Conservation (phyloP, 2,797 vertebrate genomes). For the Characodon lateralis region DNA sequence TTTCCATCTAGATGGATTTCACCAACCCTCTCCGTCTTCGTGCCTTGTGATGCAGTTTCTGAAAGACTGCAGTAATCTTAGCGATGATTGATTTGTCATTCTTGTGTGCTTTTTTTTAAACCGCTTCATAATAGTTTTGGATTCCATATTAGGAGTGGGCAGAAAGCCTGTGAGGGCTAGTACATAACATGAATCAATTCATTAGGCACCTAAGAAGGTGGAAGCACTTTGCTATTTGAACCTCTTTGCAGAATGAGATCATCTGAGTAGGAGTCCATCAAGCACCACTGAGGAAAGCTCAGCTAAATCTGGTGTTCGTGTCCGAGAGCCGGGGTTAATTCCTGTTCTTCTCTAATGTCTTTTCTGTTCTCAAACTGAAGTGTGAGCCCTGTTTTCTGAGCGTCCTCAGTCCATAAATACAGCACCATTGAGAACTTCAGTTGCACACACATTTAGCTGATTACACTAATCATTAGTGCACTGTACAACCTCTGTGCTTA, state of each 20-base stretch:
- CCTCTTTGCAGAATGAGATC: slow-evolving; percentile 47
- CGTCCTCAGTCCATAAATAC: slow-evolving; percentile 59
- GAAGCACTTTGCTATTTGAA: slow-evolving; percentile 56
- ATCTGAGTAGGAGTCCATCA: slow-evolving; percentile 46
- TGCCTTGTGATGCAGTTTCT: slow-evolving; percentile 24
- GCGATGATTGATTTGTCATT: slow-evolving; percentile 34
- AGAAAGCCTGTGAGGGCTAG: slow-evolving; percentile 29
- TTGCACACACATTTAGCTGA: slow-evolving; percentile 63
- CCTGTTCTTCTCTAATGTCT: slow-evolving; percentile 5
- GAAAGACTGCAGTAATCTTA: slow-evolving; percentile 27
- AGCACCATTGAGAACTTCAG: slow-evolving; percentile 34
- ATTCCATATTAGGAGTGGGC: neutral
- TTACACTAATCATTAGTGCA: slow-evolving; percentile 71
- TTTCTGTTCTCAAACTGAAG: neutral
- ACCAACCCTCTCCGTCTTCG: slow-evolving; percentile 22
- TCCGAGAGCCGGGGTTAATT: neutral
- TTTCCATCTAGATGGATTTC: slow-evolving; percentile 36
- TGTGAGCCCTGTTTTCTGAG: slow-evolving; percentile 22
- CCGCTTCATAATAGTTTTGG: neutral
- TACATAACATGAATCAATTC: slow-evolving; percentile 58
- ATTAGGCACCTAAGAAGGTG: slow-evolving; percentile 56
- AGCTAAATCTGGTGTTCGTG: slow-evolving; percentile 6
- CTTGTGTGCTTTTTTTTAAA: neutral
- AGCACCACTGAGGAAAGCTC: slow-evolving; percentile 24
- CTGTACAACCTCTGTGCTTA: slow-evolving; percentile 68